Conservation (phyloP, 2,113 vertebrate genomes). For the Corythaixoides concolor region DNA sequence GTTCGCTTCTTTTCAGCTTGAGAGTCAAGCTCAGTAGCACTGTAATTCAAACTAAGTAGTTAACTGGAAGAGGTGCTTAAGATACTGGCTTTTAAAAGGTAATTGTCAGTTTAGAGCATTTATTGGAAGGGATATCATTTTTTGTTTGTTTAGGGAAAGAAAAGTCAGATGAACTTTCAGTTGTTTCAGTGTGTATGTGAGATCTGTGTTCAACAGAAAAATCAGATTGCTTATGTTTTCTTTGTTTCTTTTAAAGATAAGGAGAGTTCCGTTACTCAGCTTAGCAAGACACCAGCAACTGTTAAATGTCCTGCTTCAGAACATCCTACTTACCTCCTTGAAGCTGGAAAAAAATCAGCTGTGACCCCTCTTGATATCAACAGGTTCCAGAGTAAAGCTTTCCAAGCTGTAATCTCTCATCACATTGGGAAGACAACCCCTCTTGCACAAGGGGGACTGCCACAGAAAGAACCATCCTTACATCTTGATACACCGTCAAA, state of each 20-base stretch:
- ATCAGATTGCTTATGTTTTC: neutral
- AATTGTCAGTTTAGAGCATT: neutral
- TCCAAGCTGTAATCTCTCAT: slow-evolving; percentile 81
- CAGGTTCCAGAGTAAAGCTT: slow-evolving; percentile 89
- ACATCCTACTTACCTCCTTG: slow-evolving; percentile 19
- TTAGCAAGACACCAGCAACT: slow-evolving; percentile 63
- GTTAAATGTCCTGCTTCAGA: slow-evolving; percentile 3
- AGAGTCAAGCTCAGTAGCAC: neutral
- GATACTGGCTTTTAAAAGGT: neutral
- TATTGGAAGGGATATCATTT: neutral
- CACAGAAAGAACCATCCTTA: slow-evolving; percentile 80
- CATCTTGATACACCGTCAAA: slow-evolving; percentile 94
- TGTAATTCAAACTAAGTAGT: neutral
- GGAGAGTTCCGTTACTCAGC: slow-evolving; percentile 77
- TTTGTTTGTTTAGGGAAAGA: neutral
- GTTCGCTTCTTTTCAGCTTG: neutral
- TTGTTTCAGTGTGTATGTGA: neutral
- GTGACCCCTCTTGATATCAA: slow-evolving; percentile 90
- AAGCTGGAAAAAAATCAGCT: slow-evolving; percentile 70
- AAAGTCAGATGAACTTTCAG: neutral
- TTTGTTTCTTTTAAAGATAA: slow-evolving; percentile 66
- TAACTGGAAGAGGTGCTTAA: neutral
- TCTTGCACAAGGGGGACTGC: neutral
- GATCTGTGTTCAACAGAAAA: neutral
- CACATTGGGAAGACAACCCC: slow-evolving; percentile 60